Base-by-base conservation (phyloP, 2,113 vertebrate species). In the Cyanoderma ruficeps region DNA sequence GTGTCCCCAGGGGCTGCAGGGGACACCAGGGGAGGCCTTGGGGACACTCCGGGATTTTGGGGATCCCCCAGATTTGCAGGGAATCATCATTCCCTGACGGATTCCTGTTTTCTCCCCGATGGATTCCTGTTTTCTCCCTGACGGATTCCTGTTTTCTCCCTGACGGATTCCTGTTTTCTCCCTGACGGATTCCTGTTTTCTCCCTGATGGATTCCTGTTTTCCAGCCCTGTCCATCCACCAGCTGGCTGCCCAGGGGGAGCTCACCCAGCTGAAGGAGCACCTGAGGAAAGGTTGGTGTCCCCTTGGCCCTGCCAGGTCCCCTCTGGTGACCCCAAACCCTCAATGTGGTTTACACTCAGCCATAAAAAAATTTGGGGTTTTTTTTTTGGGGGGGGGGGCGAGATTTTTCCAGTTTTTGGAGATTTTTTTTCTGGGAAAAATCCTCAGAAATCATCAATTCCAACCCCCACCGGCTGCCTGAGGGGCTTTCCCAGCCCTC, bases 211-310 rank as follows among this genome's bases (percentile, higher is more conserved):
- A 46, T 78, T 68, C 35, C 30, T 79, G 31, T 23, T 0, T 56
- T 15, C 14, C 80, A 99, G 99, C 98, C 3, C 94, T 99, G 60
- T 99, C 99, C 59, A 98, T 99, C 95, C 99, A 99, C 95, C 99
- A 99, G 97, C 97, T 99, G 1, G 99, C 99, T 2, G 99, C 99
- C 30, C 99, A 99, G 44, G 99, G 99, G 5, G 99, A 99, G 67
- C 97, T 99, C 67, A 97, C 97, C 85, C 98, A 98, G 94, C 97
- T 99, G 53, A 98, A 98, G 31, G 98, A 98, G 64, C 98, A 98
- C 65, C 92, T 99, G 52, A 97, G 93, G 70, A 99, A 98, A 98
- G 99, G 99, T 84, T 15, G 5, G 81, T 63, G 81, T 13, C 25
- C 6, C 65, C 15, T 14, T 11, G 18, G 9, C 10, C 30, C 44